Percentiles rank a stretch among this genome's conserved stretches.
These are phyloP conservation scores for Paracanthobrama guichenoti DNA, from an alignment of 2,113 vertebrate species.

Conservation along the genomic window DNA sequence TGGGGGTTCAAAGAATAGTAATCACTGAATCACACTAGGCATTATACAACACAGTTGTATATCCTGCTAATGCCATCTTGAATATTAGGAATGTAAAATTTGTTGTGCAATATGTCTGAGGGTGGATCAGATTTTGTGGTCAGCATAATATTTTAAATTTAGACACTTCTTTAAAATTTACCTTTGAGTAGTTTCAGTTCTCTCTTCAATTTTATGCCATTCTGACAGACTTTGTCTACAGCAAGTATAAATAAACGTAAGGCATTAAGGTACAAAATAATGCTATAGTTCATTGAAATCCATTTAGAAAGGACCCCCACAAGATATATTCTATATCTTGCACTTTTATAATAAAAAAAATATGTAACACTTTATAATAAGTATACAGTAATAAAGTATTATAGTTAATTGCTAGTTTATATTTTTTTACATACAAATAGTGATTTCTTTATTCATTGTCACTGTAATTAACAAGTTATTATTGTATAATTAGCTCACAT, in stretches of 20 bases:
- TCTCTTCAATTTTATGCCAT: not conserved
- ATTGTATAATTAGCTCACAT: too few species aligned
- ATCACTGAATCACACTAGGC: not conserved
- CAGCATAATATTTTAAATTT: not conserved
- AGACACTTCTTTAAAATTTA: slow-evolving; percentile 15
- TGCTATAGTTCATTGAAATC: not conserved
- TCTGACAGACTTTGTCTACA: not conserved
- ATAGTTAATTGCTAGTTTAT: too few species aligned
- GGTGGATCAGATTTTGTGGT: slow-evolving; percentile 5
- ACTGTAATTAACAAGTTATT: too few species aligned
- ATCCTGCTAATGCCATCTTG: not conserved
- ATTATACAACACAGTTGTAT: not conserved
- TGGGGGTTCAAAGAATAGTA: not conserved
- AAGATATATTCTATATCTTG: too few species aligned
- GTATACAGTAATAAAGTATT: too few species aligned
- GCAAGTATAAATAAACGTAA: slow-evolving; percentile 13
- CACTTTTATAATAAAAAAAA: not conserved
- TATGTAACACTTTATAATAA: too few species aligned
- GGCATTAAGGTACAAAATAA: slow-evolving; percentile 20
- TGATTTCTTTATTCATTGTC: too few species aligned
- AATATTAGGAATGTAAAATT: not conserved
- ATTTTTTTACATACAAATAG: too few species aligned
- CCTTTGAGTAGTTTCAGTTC: slow-evolving; percentile 31
- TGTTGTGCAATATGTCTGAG: not conserved
- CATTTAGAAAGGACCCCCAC: not conserved